Conservation (phyloP, 2,113 vertebrate genomes). For the Ctenodactylus gundi region DNA sequence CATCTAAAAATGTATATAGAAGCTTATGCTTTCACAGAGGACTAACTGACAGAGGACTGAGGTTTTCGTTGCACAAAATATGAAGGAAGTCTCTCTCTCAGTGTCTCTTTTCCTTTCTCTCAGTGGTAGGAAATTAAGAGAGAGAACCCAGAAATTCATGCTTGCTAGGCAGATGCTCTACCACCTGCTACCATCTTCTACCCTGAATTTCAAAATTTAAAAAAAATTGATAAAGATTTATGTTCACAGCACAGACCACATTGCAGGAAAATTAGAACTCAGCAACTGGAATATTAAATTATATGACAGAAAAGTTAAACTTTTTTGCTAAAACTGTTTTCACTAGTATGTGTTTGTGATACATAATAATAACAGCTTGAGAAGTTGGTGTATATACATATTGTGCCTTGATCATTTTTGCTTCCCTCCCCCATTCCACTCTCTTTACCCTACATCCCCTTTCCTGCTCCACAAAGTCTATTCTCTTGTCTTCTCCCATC, state of each 20-base stretch:
- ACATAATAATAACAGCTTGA: too few species aligned
- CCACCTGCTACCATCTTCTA: not conserved
- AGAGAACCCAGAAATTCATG: not conserved
- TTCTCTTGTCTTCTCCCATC: too few species aligned
- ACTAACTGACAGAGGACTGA: too few species aligned
- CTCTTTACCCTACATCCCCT: too few species aligned
- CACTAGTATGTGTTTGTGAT: too few species aligned
- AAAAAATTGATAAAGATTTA: not conserved
- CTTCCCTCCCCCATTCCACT: too few species aligned
- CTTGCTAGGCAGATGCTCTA: not conserved
- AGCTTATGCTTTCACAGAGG: not conserved
- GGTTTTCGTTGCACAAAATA: not conserved
- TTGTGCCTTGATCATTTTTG: too few species aligned
- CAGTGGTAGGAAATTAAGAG: not conserved
- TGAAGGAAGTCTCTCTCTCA: not conserved
- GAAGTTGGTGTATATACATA: too few species aligned
- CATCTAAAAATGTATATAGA: not conserved
- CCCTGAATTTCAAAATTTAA: not conserved
- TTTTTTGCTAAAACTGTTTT: too few species aligned
- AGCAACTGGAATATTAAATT: not conserved
- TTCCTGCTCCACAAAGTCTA: too few species aligned
- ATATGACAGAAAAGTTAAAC: not conserved
- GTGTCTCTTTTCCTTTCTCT: not conserved
- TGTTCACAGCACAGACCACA: not conserved
- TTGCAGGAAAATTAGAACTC: not conserved